These are phyloP conservation scores for Drosophila parabipectinata DNA, from an alignment of 1,140 invertebrate genomes.

Conservation along the genomic window DNA sequence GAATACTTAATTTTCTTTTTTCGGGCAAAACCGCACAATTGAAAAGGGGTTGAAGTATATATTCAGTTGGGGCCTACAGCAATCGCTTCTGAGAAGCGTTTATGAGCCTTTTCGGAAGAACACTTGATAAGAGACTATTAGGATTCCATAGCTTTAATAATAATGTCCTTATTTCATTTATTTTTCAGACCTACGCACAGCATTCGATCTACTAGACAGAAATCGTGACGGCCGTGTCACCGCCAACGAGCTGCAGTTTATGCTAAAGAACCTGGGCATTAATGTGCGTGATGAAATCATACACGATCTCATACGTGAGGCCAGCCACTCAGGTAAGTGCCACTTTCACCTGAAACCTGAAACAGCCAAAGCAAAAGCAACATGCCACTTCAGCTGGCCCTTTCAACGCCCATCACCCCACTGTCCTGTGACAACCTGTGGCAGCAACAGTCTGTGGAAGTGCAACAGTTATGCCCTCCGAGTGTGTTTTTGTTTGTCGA, in stretches of 20 bases:
- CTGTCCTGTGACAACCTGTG: conserved; percentile 29
- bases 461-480: conserved; percentile 58
- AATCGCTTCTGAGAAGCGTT: conserved; percentile 1
- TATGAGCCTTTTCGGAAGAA: neutral
- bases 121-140: neutral
- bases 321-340: conserved; percentile 87
- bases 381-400: conserved; percentile 28
- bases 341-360: conserved; percentile 22
- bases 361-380: conserved; percentile 10
- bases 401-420: neutral
- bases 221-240: conserved; percentile 90
- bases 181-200: conserved; percentile 88
- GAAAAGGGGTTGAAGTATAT: neutral
- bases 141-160: neutral
- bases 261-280: conserved; percentile 90
- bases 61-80: neutral
- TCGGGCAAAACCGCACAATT: conserved; percentile 7
- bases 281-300: conserved; percentile 89
- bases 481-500: conserved; percentile 14
- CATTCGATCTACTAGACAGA: conserved; percentile 89
- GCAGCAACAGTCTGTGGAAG: neutral
- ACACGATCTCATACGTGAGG: conserved; percentile 88
- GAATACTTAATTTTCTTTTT: conserved; percentile 35
- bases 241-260: conserved; percentile 89
- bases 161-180: neutral